Base-by-base conservation (phyloP, 2,113 vertebrate genomes). In the Spea multiplicata region DNA sequence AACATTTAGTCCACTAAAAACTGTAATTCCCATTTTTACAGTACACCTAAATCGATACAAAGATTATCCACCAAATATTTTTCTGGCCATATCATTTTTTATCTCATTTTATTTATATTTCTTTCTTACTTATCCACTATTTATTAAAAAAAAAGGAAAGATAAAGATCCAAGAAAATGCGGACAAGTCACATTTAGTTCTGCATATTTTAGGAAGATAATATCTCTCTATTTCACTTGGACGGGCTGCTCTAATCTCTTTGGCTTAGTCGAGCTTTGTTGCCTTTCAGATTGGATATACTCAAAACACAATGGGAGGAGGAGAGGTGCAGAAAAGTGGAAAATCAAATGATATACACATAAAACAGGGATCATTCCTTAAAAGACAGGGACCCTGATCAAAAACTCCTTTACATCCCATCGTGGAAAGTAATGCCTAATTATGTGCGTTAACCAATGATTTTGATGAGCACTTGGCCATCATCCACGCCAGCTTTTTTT, bases 401-500 rank as follows among this genome's bases (percentile, higher is more conserved):
- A 78, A 79, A 78, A 87, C 84, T 85, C 82, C 81, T 75, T 83
- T 55, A 83, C 83, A 87, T 84, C 83, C 50, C 82, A 85, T 81
- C 74, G 3, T 91, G 86, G 90, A 82, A 89, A 90, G 81, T 71
- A 75, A 84, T 86, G 81, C 74, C 76, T 83, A 85, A 88, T 91
- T 85, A 87, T 82, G 84, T 0, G 0, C 78, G 82, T 88, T 86
- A 84, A 84, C 83, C 81, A 78, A 78, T 77, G 55, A 83, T 73
- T 86, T 73, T 85, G 83, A 79, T 83, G 76, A 84, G 83, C 82
- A 84, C 83, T 76, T 81, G 83, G 71, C 78, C 78, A 71, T 0
- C 77, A 87, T 83, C 82, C 82, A 78, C 82, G 77, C 45, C 57
- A 64, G 44, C 5, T 7, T 30, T 30, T 30, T 30, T 1, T 30